These are phyloP conservation scores for Cosmopolites sordidus DNA, from an alignment of 2,888 invertebrate species.

Conservation along the genomic window DNA sequence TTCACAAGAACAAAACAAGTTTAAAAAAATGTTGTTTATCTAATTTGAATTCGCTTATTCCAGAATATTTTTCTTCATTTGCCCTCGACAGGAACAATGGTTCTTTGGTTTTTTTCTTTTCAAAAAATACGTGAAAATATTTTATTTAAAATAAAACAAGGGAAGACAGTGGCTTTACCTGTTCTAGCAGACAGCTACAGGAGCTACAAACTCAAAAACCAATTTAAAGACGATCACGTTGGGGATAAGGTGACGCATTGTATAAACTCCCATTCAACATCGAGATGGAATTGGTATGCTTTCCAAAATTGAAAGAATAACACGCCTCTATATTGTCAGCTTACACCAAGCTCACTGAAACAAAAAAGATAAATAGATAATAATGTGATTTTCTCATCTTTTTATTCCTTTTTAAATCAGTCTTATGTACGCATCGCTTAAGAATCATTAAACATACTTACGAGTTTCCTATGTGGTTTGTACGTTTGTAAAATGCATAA, in stretches of 20 bases:
- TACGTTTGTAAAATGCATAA: no score
- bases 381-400: not conserved
- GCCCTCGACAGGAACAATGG: no score
- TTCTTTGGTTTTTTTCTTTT: no score
- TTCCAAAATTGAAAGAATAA: not conserved
- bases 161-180: not conserved
- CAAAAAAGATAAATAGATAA: not conserved
- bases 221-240: slow-evolving; percentile 14
- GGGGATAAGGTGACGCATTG: slow-evolving; percentile 12
- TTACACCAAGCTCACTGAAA: not conserved
- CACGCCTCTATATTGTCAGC: slow-evolving; percentile 1
- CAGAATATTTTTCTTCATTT: no score
- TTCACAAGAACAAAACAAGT: no score
- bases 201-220: slow-evolving; percentile 14
- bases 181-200: slow-evolving; percentile 11
- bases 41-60: no score
- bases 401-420: not conserved
- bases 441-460: no score
- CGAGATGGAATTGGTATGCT: not conserved
- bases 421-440: no score
- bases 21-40: no score
- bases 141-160: no score
- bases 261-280: slow-evolving; percentile 9
- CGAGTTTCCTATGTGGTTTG: no score
- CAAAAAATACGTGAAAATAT: no score